Evolutionary conservation across 2,888 invertebrate species (phyloP).

Genomic region (Tinea semifulvella): DNA sequence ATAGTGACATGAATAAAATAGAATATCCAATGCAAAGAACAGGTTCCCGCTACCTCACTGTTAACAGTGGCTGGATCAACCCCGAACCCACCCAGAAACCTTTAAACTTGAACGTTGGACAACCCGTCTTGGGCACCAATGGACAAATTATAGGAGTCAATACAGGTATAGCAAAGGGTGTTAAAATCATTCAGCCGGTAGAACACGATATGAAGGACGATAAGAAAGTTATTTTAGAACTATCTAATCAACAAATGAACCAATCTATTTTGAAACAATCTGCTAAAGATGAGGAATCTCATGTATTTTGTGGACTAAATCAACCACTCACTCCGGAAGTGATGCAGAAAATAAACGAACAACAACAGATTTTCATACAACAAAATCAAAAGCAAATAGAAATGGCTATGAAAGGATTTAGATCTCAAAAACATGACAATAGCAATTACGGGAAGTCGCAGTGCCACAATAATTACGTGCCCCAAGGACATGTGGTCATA

Average conservation of each 20-base stretch:
- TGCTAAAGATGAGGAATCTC: conserved; percentile 48
- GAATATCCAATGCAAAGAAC: conserved; percentile 45
- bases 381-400: conserved; percentile 63
- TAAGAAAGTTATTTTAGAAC: conserved; percentile 33
- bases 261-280: conserved; percentile 30
- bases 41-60: conserved; percentile 53
- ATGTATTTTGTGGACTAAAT: conserved; percentile 54
- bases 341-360: conserved; percentile 65
- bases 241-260: conserved; percentile 23
- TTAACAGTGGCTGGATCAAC: conserved; percentile 58
- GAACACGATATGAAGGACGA: conserved; percentile 31
- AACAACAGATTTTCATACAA: conserved; percentile 66
- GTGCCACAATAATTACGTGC: conserved; percentile 39
- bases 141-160: conserved; percentile 70
- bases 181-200: conserved; percentile 21
- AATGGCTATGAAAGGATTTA: conserved; percentile 60
- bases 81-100: conserved; percentile 37
- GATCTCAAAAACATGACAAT: conserved; percentile 43
- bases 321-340: conserved; percentile 60
- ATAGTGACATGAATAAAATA: conserved; percentile 41
- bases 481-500: conserved; percentile 52
- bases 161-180: conserved; percentile 37
- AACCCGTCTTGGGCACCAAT: conserved; percentile 63
- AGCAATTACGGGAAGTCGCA: conserved; percentile 32
- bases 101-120: conserved; percentile 32